These are phyloP conservation scores for Chloropsis cyanopogon DNA, from an alignment of 2,113 vertebrate species.

Conservation along the genomic window DNA sequence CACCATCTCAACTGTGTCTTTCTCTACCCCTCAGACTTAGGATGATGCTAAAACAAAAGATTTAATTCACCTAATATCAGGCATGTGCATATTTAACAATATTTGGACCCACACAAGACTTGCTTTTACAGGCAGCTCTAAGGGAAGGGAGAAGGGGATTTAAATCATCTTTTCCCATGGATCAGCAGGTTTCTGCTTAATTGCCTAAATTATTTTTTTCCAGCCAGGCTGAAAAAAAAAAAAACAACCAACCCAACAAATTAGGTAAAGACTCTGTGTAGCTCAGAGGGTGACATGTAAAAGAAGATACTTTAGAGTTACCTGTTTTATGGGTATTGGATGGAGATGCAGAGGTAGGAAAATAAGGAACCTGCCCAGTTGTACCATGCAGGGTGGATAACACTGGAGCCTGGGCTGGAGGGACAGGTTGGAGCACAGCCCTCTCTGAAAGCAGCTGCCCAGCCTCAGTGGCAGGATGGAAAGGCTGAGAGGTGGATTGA, in stretches of 20 bases:
- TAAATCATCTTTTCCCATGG: not conserved
- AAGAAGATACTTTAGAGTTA: conserved; percentile 49
- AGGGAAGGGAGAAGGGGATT: not conserved
- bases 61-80: not conserved
- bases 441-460: conserved; percentile 73
- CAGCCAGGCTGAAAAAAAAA: not conserved
- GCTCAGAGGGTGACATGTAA: not conserved
- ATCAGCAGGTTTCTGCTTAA: not conserved
- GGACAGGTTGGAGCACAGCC: conserved; percentile 73
- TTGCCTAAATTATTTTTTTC: not conserved
- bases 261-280: not conserved
- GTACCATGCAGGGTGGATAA: conserved; percentile 63
- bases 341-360: conserved; percentile 70
- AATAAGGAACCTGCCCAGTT: conserved; percentile 66
- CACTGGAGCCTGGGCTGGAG: conserved; percentile 79
- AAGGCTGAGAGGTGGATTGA: conserved; percentile 71
- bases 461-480: conserved; percentile 63
- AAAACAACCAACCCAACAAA: not conserved
- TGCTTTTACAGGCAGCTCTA: not conserved
- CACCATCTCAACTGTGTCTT: not conserved
- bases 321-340: conserved; percentile 70
- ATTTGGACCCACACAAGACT: not conserved
- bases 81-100: not conserved
- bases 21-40: not conserved
- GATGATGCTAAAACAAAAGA: not conserved